phyloP scores from a whole-genome alignment of 1,140 invertebrate species.

The Drosophila tristis region DNA sequence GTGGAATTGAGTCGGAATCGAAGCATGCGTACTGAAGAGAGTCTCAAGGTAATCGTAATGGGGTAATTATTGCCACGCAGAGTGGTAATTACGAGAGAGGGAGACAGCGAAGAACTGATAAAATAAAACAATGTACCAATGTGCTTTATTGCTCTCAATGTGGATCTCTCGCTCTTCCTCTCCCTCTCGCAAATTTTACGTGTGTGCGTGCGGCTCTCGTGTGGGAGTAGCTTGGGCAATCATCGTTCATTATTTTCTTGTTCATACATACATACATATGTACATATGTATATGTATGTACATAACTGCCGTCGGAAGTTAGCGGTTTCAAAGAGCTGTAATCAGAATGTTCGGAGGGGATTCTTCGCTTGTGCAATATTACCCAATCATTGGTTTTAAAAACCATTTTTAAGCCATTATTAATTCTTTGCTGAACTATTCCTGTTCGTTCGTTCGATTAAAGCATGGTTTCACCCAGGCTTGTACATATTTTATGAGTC shows the following conservation, averaged over 20 bases:
- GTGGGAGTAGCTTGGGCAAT: constrained; percentile 63
- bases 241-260: constrained; percentile 65
- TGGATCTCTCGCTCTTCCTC: constrained; percentile 13
- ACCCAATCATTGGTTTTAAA: too few relatives aligned
- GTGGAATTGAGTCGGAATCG: constrained; percentile 7
- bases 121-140: constrained; percentile 74
- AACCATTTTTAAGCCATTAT: too few relatives aligned
- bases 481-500: too few relatives aligned
- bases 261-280: constrained; percentile 8
- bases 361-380: too few relatives aligned
- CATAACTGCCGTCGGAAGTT: constrained; percentile 34
- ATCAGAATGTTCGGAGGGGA: too few relatives aligned
- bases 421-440: neutral
- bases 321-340: neutral
- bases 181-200: neutral
- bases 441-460: too few relatives aligned
- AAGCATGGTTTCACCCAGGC: too few relatives aligned
- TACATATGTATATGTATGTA: neutral
- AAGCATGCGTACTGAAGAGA: constrained; percentile 38
- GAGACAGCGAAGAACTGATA: constrained; percentile 51
- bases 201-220: constrained; percentile 25
- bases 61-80: constrained; percentile 75
- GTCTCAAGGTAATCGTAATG: constrained; percentile 41
- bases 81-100: constrained; percentile 73
- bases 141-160: constrained; percentile 33